Base-by-base conservation (phyloP, 2,113 vertebrate species). In the Rhinichthys klamathensis region DNA sequence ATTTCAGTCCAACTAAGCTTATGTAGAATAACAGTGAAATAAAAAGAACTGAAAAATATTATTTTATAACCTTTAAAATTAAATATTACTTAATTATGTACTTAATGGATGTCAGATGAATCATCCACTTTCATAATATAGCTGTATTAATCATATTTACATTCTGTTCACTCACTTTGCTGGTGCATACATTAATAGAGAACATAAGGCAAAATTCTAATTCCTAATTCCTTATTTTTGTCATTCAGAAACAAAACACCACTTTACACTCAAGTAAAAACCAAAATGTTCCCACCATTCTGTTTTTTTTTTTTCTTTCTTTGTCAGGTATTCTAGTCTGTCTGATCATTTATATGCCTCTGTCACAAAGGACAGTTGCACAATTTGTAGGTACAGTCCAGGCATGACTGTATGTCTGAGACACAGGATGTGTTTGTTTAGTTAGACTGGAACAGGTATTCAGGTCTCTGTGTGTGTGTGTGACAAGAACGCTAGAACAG, bases 401-500 rank as follows among this genome's bases (percentile, higher is more conserved):
- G n/a, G 70, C 67, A 78, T 54, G 72, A 67, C 41, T 63, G 3
- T 79, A n/a, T 35, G 15, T 84, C 56, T 65, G 51, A 61, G 83
- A 82, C 16, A 38, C 54, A 41, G 51, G 67, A 60, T 30, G 74
- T 35, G 27, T 80, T 60, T 79, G 51, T 75, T 85, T 61, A 38
- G 80, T 27, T 83, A 58, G 44, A 67, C 63, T 51, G 49, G 32
- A 78, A 86, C 84, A 54, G 58, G 51, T 65, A 27, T 63, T 56
- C 76, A 56, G 82, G 46, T 49, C 79, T 41, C 27, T 25, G n/a
- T 30, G 49, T 38, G 51, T 27, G 23, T 58, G 15, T 15, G 35
- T 25, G 32, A 6, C 41, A 41, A 15, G 6, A 51, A 15, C 8
- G 9, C 74, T 95, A 99, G 93, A 99, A 99, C 63, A 99, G 96